Conservation (phyloP, 2,113 vertebrate species). For the Gobius niger region DNA sequence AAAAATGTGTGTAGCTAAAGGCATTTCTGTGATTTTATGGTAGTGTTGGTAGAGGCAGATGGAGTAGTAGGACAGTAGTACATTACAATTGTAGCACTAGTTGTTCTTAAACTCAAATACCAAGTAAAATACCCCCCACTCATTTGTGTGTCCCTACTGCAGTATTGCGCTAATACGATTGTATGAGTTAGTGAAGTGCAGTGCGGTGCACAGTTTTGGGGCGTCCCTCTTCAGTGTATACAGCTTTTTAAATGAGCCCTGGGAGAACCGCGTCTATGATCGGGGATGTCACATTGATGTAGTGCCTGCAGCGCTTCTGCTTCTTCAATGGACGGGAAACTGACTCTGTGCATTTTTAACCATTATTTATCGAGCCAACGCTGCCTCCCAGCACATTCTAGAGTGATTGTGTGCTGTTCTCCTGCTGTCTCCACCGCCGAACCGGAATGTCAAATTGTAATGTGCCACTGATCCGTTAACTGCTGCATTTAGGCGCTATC, state of each 20-base stretch:
- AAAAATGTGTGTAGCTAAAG: no score
- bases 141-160: conserved; percentile 17
- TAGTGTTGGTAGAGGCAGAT: no score
- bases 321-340: conserved; percentile 63
- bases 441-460: background rate
- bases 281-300: conserved; percentile 72
- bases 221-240: conserved; percentile 61
- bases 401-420: conserved; percentile 17
- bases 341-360: conserved; percentile 60
- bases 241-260: conserved; percentile 72
- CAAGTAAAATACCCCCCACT: conserved; percentile 24
- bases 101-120: no score
- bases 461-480: conserved; percentile 28
- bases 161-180: conserved; percentile 36
- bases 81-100: no score
- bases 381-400: conserved; percentile 33
- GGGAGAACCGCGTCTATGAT: conserved; percentile 64
- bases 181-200: conserved; percentile 31
- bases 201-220: conserved; percentile 43
- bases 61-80: no score
- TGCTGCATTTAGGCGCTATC: conserved; percentile 1
- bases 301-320: conserved; percentile 69
- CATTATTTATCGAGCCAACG: conserved; percentile 58
- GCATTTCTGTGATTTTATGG: no score
- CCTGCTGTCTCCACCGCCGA: conserved; percentile 16